Percentiles rank a stretch among this genome's conserved stretches.
phyloP scores from a whole-genome alignment of 2,888 invertebrate genomes.

The Lasioglossum marginatum region DNA sequence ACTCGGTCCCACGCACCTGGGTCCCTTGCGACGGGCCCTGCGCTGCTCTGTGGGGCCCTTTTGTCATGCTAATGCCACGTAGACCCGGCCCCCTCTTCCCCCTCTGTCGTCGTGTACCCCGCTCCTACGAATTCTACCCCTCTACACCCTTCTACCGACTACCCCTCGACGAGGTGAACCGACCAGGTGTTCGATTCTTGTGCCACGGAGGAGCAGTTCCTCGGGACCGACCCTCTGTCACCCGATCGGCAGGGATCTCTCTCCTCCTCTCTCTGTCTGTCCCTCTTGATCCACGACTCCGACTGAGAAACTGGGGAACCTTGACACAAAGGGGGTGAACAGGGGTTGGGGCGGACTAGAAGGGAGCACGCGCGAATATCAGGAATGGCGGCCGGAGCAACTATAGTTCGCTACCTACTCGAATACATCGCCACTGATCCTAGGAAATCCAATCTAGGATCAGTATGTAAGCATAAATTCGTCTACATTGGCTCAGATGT shows the following conservation, averaged over 20 bases:
- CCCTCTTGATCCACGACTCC: constrained; percentile 69
- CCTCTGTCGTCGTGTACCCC: constrained; percentile 39
- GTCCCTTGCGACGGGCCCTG: constrained; percentile 73
- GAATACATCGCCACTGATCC: constrained; percentile 11
- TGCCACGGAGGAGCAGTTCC: constrained; percentile 69
- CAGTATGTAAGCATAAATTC: not conserved
- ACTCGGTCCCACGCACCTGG: constrained; percentile 83
- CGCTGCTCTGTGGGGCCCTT: constrained; percentile 70
- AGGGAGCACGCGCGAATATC: constrained; percentile 59
- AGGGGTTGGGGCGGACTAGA: constrained; percentile 27
- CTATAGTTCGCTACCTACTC: not conserved
- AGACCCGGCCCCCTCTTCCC: constrained; percentile 56
- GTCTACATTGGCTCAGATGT: not conserved
- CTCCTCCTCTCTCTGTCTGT: constrained; percentile 64
- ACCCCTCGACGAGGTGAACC: constrained; percentile 67
- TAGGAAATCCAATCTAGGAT: not conserved
- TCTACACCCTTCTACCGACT: not conserved
- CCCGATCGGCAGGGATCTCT: constrained; percentile 76
- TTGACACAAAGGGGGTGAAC: constrained; percentile 58
- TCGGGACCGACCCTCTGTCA: constrained; percentile 75
- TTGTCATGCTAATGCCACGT: constrained; percentile 81
- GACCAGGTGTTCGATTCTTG: constrained; percentile 81
- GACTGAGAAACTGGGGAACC: constrained; percentile 63
- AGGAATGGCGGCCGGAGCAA: constrained; percentile 46
- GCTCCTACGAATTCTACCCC: constrained; percentile 27